phyloP scores from a whole-genome alignment of 2,797 vertebrate genomes.

The Tenualosa ilisha region DNA sequence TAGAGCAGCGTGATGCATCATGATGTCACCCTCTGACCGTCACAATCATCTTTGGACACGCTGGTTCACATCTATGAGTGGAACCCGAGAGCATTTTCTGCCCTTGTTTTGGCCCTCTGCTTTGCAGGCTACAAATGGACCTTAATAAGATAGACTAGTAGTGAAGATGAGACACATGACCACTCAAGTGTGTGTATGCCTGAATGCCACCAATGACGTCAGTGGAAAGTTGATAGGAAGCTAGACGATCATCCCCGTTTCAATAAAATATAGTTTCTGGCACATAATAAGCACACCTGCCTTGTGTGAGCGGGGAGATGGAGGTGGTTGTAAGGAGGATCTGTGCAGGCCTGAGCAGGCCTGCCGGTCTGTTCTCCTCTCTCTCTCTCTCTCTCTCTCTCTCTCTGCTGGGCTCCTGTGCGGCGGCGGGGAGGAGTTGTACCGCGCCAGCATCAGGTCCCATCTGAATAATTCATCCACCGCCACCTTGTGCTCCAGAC shows the following conservation, averaged over 20 bases:
- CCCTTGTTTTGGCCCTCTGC: background rate
- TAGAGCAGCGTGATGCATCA: background rate
- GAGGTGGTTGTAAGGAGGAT: background rate
- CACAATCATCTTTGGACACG: background rate
- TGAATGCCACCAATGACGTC: background rate
- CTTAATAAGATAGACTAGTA: background rate
- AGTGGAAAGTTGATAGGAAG: background rate
- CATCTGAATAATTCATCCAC: slow-evolving; percentile 29
- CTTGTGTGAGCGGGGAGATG: slow-evolving; percentile 18
- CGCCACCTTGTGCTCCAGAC: background rate
- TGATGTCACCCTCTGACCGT: background rate
- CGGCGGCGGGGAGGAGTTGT: background rate
- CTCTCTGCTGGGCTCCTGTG: background rate
- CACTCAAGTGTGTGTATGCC: background rate
- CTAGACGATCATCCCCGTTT: background rate
- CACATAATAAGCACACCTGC: background rate
- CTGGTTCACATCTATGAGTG: background rate
- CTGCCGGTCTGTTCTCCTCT: too few species aligned
- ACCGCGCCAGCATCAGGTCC: background rate
- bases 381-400: too few species aligned
- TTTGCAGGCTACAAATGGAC: background rate
- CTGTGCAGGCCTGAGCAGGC: too few species aligned
- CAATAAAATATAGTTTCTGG: background rate
- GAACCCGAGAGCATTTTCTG: background rate
- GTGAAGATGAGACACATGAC: background rate